These are phyloP conservation scores for Drosophila leontia DNA, from an alignment of 1,140 invertebrate genomes.

Conservation along the genomic window DNA sequence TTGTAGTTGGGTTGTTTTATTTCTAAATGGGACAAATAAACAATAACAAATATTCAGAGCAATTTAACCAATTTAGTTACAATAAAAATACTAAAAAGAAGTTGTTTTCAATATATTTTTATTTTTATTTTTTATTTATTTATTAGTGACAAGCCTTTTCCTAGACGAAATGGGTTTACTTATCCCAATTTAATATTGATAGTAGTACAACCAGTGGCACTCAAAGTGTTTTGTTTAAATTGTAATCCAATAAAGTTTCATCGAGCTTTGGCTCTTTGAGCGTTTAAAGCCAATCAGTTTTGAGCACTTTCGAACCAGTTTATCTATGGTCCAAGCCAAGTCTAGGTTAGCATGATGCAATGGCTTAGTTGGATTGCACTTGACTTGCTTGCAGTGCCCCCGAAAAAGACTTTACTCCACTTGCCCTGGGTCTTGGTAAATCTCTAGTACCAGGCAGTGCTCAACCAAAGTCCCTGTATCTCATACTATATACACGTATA, in stretches of 20 bases:
- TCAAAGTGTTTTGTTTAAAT: conserved; percentile 1
- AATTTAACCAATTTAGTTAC: no score
- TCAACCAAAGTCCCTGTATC: conserved; percentile 20
- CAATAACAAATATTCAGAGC: no score
- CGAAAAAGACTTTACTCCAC: conserved; percentile 51
- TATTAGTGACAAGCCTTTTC: no score
- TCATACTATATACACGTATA: not conserved
- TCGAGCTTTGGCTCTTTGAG: conserved; percentile 15
- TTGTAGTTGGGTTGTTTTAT: no score
- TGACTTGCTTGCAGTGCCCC: conserved; percentile 62
- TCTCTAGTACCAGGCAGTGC: conserved; percentile 23
- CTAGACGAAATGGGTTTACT: not conserved
- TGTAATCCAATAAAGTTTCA: conserved; percentile 17
- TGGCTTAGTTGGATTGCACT: conserved; percentile 68
- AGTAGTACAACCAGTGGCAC: not conserved
- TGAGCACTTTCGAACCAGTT: conserved; percentile 23
- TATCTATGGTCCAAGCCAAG: conserved; percentile 17
- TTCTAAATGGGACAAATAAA: no score
- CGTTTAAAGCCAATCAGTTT: conserved; percentile 22
- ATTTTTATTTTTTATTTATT: no score
- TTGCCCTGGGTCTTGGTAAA: conserved; percentile 35
- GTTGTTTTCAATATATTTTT: no score
- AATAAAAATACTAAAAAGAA: no score
- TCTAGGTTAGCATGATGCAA: conserved; percentile 60
- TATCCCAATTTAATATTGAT: not conserved